Percentiles rank a stretch among this genome's conserved stretches.
phyloP scores from a whole-genome alignment of 2,797 vertebrate genomes.

The Oryzias dopingdopingensis region DNA sequence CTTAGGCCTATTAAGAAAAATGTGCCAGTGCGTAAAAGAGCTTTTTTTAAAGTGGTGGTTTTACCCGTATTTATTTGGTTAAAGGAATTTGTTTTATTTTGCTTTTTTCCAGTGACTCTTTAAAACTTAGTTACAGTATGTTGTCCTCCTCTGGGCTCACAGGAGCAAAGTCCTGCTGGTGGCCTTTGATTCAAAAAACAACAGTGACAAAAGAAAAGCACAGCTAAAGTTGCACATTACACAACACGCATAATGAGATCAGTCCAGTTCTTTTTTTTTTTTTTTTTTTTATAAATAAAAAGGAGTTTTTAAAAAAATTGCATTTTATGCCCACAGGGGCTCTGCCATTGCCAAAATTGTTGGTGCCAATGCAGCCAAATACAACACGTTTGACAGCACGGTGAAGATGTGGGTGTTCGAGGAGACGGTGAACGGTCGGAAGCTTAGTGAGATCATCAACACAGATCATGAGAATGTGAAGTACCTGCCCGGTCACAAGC shows the following conservation, averaged over 20 bases:
- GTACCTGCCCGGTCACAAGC: slow-evolving; percentile 93
- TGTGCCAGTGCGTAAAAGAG: too few species aligned
- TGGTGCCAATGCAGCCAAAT: slow-evolving; percentile 83
- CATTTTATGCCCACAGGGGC: slow-evolving; percentile 78
- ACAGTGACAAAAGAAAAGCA: neutral
- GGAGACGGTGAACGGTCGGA: slow-evolving; percentile 84
- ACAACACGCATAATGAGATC: neutral
- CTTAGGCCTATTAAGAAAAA: too few species aligned
- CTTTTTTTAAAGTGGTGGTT: too few species aligned
- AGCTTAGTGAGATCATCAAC: slow-evolving; percentile 95
- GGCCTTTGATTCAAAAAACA: neutral
- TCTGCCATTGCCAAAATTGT: slow-evolving; percentile 96
- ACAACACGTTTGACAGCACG: slow-evolving; percentile 80
- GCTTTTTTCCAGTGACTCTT: too few species aligned
- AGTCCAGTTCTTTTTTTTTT: neutral
- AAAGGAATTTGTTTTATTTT: too few species aligned
- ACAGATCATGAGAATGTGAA: slow-evolving; percentile 93
- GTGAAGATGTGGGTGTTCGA: slow-evolving; percentile 98
- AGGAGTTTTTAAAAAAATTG: too few species aligned
- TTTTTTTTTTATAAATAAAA: neutral
- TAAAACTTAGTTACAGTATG: too few species aligned
- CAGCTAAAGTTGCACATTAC: neutral
- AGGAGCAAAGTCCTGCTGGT: neutral
- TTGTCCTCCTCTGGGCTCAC: neutral
- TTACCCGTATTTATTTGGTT: too few species aligned